Base-by-base conservation (phyloP, 2,888 invertebrate species). In the Bugula neritina region DNA sequence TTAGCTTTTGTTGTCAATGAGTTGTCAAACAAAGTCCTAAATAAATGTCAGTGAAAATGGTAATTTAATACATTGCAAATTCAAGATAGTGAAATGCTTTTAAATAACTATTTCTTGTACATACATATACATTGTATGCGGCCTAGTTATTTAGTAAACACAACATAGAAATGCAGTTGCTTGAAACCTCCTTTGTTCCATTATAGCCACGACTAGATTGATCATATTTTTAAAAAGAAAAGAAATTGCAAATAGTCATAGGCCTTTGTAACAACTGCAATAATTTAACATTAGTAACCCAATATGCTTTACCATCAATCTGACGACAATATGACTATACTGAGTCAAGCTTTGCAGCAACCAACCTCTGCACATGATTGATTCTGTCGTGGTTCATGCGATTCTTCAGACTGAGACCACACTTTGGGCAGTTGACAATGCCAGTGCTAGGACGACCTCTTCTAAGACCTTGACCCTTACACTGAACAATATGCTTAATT, bases 311-410 rank as follows among this genome's bases (percentile, higher is more conserved):
- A n/a, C n/a, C n/a, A n/a, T n/a, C n/a, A n/a, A n/a, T n/a, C n/a
- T n/a, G n/a, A n/a, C n/a, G n/a, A n/a, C n/a, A n/a, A n/a, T n/a
- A n/a, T n/a, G n/a, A n/a, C n/a, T n/a, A n/a, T n/a, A n/a, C n/a
- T n/a, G n/a, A n/a, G n/a, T n/a, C n/a, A n/a, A n/a, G n/a, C n/a
- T n/a, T n/a, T n/a, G n/a, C n/a, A n/a, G n/a, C n/a, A n/a, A 43
- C 43, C 43, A 31, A 63, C 63, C 63, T 63, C 31, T 63, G 29
- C 10, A 63, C 63, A 31, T 63, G 63, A 31, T 63, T 63, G 31
- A 63, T 63, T 31, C 63, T 63, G n/a, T 63, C 63, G 10, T 63
- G 63, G 63, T 63, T 63, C 63, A 63, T 63, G 3, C 63, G 29
- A n/a, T 63, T 63, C 34, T 63, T 63, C 10, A 63, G 31, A 10